These are phyloP conservation scores for Brachionus koreanus DNA, from an alignment of 1,140 invertebrate species.

Conservation along the genomic window DNA sequence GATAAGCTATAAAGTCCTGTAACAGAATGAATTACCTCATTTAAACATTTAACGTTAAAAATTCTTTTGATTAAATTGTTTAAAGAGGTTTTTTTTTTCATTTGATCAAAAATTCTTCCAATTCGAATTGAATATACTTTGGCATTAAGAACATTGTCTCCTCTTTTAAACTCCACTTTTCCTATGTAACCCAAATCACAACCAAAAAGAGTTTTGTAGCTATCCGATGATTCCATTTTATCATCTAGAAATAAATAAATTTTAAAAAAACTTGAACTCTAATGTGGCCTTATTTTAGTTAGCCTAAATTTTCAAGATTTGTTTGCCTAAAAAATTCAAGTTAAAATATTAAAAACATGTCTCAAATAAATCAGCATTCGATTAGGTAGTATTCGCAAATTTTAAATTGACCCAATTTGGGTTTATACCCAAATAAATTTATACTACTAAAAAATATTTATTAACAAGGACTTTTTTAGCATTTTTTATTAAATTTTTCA, in stretches of 20 bases:
- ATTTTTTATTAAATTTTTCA: too few relatives aligned
- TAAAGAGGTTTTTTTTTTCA: not conserved
- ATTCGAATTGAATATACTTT: not conserved
- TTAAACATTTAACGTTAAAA: not conserved
- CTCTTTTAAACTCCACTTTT: conserved; percentile 3
- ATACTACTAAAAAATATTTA: too few relatives aligned
- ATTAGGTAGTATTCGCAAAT: too few relatives aligned
- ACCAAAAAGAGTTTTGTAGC: not conserved
- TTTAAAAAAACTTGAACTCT: not conserved
- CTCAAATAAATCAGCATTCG: too few relatives aligned
- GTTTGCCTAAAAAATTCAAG: too few relatives aligned
- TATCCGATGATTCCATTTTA: not conserved
- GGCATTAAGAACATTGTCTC: not conserved
- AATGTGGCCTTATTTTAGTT: too few relatives aligned
- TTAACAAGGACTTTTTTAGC: too few relatives aligned
- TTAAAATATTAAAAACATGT: too few relatives aligned
- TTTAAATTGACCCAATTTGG: too few relatives aligned
- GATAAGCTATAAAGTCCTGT: conserved; percentile 19
- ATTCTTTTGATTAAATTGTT: not conserved
- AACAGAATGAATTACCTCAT: conserved; percentile 10
- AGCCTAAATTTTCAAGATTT: too few relatives aligned
- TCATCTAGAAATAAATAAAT: not conserved
- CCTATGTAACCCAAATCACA: not conserved
- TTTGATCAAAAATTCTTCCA: not conserved
- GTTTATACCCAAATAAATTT: too few relatives aligned